Evolutionary conservation across 2,113 vertebrate species (phyloP).

Genomic region (Protobothrops mucrosquamatus): DNA sequence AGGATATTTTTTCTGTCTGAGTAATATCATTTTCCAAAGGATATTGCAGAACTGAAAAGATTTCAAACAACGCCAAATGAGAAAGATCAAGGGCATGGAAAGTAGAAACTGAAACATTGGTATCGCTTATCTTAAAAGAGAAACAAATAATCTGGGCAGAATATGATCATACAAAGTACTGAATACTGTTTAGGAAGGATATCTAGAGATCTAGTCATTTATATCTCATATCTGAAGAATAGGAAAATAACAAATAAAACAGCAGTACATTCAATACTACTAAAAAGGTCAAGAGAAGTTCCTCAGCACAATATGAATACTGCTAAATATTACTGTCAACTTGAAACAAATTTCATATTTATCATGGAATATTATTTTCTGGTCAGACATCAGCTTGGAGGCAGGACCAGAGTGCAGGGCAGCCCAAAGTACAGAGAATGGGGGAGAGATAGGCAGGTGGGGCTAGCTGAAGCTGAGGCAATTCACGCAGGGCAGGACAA

Average conservation of each 20-base stretch:
- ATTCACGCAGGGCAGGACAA: background rate
- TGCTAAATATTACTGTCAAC: background rate
- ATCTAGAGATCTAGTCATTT: constrained; percentile 23
- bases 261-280: background rate
- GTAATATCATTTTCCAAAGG: constrained; percentile 28
- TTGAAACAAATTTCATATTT: background rate
- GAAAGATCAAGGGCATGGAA: constrained; percentile 33
- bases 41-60: constrained; percentile 27
- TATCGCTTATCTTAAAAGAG: constrained; percentile 24
- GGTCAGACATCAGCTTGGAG: background rate
- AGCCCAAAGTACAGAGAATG: background rate
- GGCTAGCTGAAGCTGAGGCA: background rate
- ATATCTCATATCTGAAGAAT: constrained; percentile 1
- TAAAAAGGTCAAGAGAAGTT: background rate
- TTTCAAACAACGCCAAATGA: constrained; percentile 20
- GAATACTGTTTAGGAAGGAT: constrained; percentile 22
- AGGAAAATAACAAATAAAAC: background rate
- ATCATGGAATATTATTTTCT: background rate
- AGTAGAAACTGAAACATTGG: constrained; percentile 17
- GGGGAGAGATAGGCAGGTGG: background rate
- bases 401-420: background rate
- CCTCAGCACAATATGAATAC: background rate
- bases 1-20: constrained; percentile 12
- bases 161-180: constrained; percentile 2
- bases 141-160: constrained; percentile 28